phyloP scores from a whole-genome alignment of 1,140 invertebrate species.

The Contarinia nasturtii region DNA sequence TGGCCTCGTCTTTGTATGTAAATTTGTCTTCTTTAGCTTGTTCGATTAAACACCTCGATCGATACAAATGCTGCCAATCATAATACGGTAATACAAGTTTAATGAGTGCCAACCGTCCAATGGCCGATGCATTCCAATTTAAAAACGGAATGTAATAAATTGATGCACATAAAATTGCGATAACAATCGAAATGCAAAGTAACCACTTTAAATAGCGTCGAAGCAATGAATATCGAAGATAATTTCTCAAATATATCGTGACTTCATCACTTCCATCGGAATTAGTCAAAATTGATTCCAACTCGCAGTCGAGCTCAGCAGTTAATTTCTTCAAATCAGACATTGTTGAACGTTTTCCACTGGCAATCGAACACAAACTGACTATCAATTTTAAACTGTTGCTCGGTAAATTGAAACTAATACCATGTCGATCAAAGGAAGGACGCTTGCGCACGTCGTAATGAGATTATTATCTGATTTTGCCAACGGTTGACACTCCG shows the following conservation, averaged over 20 bases:
- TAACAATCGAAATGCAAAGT: too few relatives aligned
- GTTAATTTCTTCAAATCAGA: too few relatives aligned
- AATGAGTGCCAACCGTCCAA: constrained; percentile 30
- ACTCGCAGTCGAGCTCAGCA: too few relatives aligned
- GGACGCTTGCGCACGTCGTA: too few relatives aligned
- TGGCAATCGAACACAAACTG: too few relatives aligned
- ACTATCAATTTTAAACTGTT: too few relatives aligned
- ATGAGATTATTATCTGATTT: too few relatives aligned
- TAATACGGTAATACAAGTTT: constrained; percentile 37
- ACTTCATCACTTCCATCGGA: neutral
- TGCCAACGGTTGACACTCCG: too few relatives aligned
- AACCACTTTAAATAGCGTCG: constrained; percentile 13
- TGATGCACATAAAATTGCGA: neutral
- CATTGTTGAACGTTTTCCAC: too few relatives aligned
- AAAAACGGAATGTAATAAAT: constrained; percentile 10
- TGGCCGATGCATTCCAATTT: constrained; percentile 27
- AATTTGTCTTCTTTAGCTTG: constrained; percentile 15
- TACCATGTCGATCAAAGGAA: too few relatives aligned
- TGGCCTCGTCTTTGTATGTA: neutral
- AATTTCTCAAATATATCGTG: neutral
- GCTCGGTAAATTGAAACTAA: too few relatives aligned
- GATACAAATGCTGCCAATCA: constrained; percentile 46
- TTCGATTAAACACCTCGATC: constrained; percentile 38
- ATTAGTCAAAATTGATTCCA: neutral
- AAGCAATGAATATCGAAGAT: neutral